A percentile compares a stretch with the other conserved stretches of the same genome.
Conservation (phyloP, 2,888 invertebrate species). For the Stratiomys singularior region DNA sequence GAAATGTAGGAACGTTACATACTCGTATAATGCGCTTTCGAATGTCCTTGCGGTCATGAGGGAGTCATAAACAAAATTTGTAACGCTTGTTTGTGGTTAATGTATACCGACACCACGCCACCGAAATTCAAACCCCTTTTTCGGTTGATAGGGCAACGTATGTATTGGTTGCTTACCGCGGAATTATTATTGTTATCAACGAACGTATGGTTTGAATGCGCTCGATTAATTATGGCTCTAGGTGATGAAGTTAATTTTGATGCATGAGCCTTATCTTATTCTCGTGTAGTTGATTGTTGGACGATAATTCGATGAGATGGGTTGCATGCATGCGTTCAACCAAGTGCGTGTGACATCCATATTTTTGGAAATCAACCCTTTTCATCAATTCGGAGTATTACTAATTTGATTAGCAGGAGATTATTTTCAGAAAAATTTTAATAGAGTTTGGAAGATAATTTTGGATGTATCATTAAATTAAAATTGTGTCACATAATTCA, state of each 20-base stretch:
- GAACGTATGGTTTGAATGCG: constrained; percentile 42
- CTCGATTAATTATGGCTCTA: constrained; percentile 45
- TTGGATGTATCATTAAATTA: no score
- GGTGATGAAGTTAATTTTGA: constrained; percentile 46
- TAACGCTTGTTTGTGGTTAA: constrained; percentile 48
- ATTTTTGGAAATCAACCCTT: constrained; percentile 27
- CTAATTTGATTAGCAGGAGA: no score
- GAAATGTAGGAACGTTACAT: constrained; percentile 1
- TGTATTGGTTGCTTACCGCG: constrained; percentile 6
- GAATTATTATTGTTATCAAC: constrained; percentile 38
- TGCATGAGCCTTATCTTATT: constrained; percentile 37
- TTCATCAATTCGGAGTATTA: neutral
- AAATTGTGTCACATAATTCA: no score
- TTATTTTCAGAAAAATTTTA: no score
- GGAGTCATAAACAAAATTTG: constrained; percentile 47
- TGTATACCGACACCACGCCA: constrained; percentile 40
- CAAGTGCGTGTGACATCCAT: neutral
- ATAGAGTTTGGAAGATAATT: no score
- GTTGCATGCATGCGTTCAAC: neutral
- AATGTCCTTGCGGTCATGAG: constrained; percentile 46
- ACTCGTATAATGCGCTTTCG: constrained; percentile 27
- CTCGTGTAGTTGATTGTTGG: neutral
- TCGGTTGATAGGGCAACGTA: neutral
- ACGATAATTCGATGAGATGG: constrained; percentile 16
- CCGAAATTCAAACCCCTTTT: neutral